Conservation (phyloP, 2,888 invertebrate genomes). For the Helicoverpa assulta region DNA sequence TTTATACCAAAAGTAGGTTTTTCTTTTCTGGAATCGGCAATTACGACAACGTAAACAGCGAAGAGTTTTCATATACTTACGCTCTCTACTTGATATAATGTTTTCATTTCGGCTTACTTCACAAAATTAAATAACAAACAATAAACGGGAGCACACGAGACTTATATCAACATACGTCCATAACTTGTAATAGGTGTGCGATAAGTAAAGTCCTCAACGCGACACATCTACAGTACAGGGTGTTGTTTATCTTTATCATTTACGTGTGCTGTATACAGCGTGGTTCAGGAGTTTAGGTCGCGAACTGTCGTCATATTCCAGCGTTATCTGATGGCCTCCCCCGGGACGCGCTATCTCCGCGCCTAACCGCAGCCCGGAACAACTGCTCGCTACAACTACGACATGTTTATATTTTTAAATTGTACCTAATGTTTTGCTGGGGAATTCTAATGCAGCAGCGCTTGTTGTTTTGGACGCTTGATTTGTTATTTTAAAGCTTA, state of each 20-base stretch:
- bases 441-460: constrained; percentile 13
- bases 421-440: constrained; percentile 36
- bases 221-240: constrained; percentile 48
- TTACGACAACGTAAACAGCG: too few species aligned
- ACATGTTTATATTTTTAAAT: constrained; percentile 65
- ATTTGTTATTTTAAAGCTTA: neutral
- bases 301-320: constrained; percentile 86
- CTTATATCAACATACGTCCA: constrained; percentile 36
- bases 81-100: too few species aligned
- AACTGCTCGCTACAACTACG: constrained; percentile 60
- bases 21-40: too few species aligned
- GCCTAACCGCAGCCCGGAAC: constrained; percentile 63
- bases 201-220: constrained; percentile 58
- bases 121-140: neutral
- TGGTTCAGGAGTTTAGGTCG: constrained; percentile 67
- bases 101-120: neutral
- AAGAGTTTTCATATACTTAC: too few species aligned
- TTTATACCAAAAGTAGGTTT: too few species aligned
- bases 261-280: constrained; percentile 51
- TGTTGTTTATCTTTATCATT: constrained; percentile 67
- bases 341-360: constrained; percentile 71
- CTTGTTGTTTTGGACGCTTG: constrained; percentile 2
- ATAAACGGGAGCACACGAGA: constrained; percentile 15
- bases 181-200: constrained; percentile 48
- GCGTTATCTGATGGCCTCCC: constrained; percentile 81